Percentiles rank a stretch among this genome's conserved stretches.
These are phyloP conservation scores for Scylla paramamosain DNA, from an alignment of 1,140 invertebrate genomes.

Conservation along the genomic window DNA sequence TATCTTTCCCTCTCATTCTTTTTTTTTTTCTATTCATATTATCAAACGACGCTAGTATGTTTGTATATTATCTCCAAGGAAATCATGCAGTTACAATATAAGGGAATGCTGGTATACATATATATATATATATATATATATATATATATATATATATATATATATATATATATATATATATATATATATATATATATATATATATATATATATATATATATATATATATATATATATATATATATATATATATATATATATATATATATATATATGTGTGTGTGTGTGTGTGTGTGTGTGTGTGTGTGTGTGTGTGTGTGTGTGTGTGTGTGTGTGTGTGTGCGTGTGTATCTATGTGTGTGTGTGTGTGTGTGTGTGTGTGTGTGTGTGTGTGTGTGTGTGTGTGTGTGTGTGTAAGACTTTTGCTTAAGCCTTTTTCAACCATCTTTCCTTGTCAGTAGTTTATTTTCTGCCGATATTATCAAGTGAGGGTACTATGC, in stretches of 20 bases:
- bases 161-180: constrained; percentile 52
- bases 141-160: constrained; percentile 38
- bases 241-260: constrained; percentile 48
- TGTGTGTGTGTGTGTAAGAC: no score
- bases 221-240: constrained; percentile 17
- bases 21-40: no score
- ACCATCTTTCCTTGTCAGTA: no score
- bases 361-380: constrained; percentile 42
- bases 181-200: constrained; percentile 49
- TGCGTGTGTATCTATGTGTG: no score
- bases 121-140: constrained; percentile 21
- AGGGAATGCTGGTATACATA: not conserved
- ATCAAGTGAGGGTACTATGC: no score
- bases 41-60: no score
- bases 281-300: constrained; percentile 33
- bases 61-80: not conserved
- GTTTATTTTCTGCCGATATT: no score
- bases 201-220: not conserved
- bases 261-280: constrained; percentile 43
- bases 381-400: constrained; percentile 40
- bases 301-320: constrained; percentile 52
- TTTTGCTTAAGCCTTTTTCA: not conserved
- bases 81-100: no score
- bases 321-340: constrained; percentile 52
- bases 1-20: no score